Evolutionary conservation across 2,797 vertebrate genomes (phyloP), one percentile per base, ranked within the genome.

Genomic region (Eidolon dupreanum): DNA sequence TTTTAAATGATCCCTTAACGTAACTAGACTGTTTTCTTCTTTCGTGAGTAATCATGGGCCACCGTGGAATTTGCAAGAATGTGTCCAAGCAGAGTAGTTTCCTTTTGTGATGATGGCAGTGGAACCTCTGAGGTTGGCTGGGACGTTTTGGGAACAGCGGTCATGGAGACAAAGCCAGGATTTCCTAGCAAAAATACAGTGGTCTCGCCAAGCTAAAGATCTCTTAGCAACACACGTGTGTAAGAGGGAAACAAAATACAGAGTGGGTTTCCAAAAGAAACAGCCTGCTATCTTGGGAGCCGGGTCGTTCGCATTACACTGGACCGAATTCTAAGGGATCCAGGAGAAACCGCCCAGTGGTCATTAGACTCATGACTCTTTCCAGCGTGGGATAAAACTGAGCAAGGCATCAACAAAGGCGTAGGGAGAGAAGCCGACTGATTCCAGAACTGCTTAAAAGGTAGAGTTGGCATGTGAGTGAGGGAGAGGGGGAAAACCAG

Each of bases 211-310:
- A 91, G 43, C 53, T 31, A 70, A 93, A 43, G 53, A 41, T 93
- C 75, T 83, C 90, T 90, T 93, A 92, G 93, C 71, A 93, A 93
- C 73, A 16, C 6, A 55, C 6, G 19, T 79, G 51, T 96, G n/a
- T 59, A 95, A 71, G 10, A 89, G 28, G 33, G 66, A 97, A 91
- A 86, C 71, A 87, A 86, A 88, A 43, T 6, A 55, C 17, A 88
- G 82, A 74, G 65, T 49, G 5, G 19, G 11, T 46, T 83, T 97
- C 38, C 57, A 90, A 86, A 94, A 95, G 63, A 92, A 93, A 78
- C 49, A 43, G 6, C 17, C 43, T 77, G 7, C 20, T n/a, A 1
- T 36, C 41, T 92, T 74, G 20, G 59, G 33, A 22, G 8, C 73
- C 13, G 28, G 46, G 11, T n/a, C 3, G 15, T 38, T 81, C 65